Evolutionary conservation across 1,140 invertebrate species (phyloP).

Genomic region (Bacillus rossius): DNA sequence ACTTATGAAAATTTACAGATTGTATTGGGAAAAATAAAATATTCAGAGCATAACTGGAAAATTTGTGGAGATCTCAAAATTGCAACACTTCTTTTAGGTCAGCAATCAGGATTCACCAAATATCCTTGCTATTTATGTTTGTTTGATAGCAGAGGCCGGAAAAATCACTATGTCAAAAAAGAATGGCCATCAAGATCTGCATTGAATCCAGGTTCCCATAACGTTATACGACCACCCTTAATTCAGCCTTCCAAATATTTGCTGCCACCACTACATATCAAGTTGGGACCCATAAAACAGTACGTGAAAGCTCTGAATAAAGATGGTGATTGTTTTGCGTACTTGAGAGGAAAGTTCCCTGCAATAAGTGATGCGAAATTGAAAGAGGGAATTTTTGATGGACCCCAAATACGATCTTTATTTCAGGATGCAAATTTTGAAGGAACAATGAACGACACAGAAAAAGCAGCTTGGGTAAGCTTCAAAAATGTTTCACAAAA

Average conservation of each 20-base stretch:
- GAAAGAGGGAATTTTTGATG: conserved; percentile 34
- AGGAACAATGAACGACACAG: conserved; percentile 15
- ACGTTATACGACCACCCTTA: conserved; percentile 33
- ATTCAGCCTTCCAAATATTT: conserved; percentile 32
- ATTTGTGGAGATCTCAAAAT: conserved; percentile 39
- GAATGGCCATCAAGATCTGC: conserved; percentile 29
- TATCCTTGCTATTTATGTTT: conserved; percentile 39
- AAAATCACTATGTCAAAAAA: conserved; percentile 32
- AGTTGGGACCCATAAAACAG: conserved; percentile 35
- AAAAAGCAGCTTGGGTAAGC: conserved; percentile 20
- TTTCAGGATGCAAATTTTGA: conserved; percentile 22
- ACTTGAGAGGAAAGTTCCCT: conserved; percentile 31
- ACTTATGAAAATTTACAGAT: conserved; percentile 30
- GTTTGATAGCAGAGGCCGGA: conserved; percentile 38
- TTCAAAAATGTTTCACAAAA: conserved; percentile 17
- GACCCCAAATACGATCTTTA: conserved; percentile 32
- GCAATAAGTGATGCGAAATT: conserved; percentile 30
- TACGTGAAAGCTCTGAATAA: conserved; percentile 31
- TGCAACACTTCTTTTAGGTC: conserved; percentile 33
- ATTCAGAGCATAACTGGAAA: conserved; percentile 35
- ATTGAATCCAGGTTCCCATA: conserved; percentile 28
- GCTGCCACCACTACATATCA: conserved; percentile 38
- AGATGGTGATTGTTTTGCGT: conserved; percentile 31
- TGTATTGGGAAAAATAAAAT: conserved; percentile 33
- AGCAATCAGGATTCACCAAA: conserved; percentile 42